A percentile compares a stretch with the other conserved stretches of the same genome.
These are phyloP conservation scores for Mormyrops boulengeri DNA, from an alignment of 2,797 vertebrate genomes.

Conservation along the genomic window DNA sequence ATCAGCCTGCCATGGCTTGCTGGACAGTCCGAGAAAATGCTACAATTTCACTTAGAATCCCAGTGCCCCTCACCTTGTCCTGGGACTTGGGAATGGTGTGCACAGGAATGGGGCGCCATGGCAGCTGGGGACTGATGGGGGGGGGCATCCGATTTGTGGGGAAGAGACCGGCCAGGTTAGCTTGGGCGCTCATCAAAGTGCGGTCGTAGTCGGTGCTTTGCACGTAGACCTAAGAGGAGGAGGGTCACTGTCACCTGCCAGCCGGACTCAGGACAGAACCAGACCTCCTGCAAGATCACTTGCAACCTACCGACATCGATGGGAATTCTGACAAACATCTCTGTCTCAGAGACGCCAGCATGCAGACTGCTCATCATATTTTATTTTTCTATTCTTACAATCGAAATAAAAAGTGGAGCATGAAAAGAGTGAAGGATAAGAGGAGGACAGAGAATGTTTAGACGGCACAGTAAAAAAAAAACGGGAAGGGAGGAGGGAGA, in stretches of 20 bases:
- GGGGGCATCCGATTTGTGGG: conserved; percentile 53
- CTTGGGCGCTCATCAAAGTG: conserved; percentile 74
- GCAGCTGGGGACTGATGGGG: conserved; percentile 58
- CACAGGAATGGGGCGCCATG: conserved; percentile 71
- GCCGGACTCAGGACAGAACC: too few relatives aligned
- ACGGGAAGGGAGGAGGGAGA: neutral
- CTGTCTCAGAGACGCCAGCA: neutral
- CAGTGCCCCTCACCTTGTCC: conserved; percentile 63
- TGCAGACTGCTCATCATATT: neutral
- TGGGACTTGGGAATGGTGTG: conserved; percentile 67
- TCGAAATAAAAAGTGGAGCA: neutral
- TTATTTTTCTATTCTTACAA: neutral
- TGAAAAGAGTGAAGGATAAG: neutral
- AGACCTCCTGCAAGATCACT: neutral
- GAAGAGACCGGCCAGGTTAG: conserved; percentile 73
- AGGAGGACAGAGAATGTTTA: neutral
- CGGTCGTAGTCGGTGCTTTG: conserved; percentile 76
- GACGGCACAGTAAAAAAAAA: neutral
- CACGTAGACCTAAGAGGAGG: conserved; percentile 58
- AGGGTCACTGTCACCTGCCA: neutral
- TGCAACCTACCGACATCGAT: neutral
- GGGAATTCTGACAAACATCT: neutral
- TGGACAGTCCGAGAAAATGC: neutral
- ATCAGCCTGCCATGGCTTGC: neutral
- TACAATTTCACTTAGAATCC: neutral